A percentile compares a stretch with the other conserved stretches of the same genome.
phyloP scores from a whole-genome alignment of 1,140 invertebrate species.

The Neocloeon triangulifer region DNA sequence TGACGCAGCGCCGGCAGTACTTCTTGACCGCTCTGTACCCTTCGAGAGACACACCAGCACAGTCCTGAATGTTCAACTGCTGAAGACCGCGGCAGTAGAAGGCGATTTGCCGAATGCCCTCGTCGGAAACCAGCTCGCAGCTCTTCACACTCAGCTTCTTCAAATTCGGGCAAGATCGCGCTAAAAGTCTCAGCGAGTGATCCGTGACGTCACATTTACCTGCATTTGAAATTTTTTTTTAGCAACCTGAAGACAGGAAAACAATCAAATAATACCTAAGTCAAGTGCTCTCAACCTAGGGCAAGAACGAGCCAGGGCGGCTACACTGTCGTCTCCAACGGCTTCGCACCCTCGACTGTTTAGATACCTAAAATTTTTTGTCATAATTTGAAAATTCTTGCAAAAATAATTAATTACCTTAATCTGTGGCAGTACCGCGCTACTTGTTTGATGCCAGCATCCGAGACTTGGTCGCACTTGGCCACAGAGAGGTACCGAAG shows the following conservation, averaged over 20 bases:
- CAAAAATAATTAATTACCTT: no score
- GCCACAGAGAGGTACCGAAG: slow-evolving; percentile 68
- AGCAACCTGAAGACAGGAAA: no score
- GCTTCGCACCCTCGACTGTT: slow-evolving; percentile 81
- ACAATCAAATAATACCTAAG: no score
- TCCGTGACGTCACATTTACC: slow-evolving; percentile 85
- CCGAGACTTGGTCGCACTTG: slow-evolving; percentile 69
- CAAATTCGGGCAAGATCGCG: slow-evolving; percentile 70
- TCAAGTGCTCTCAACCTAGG: slow-evolving; percentile 63
- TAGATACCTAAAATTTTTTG: no score
- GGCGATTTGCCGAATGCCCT: slow-evolving; percentile 63
- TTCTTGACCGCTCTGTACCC: slow-evolving; percentile 78
- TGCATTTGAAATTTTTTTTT: no score
- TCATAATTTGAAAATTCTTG: no score
- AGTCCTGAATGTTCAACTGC: slow-evolving; percentile 81
- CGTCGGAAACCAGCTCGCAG: slow-evolving; percentile 71
- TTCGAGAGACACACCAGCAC: slow-evolving; percentile 60
- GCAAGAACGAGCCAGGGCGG: slow-evolving; percentile 59
- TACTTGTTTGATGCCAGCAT: slow-evolving; percentile 67
- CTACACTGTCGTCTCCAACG: slow-evolving; percentile 69
- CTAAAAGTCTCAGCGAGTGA: slow-evolving; percentile 56
- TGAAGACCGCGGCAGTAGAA: slow-evolving; percentile 68
- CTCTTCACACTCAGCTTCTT: slow-evolving; percentile 73
- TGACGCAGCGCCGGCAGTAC: slow-evolving; percentile 74
- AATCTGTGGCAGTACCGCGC: no score